phyloP scores from a whole-genome alignment of 2,797 vertebrate species.

The Tenualosa ilisha region DNA sequence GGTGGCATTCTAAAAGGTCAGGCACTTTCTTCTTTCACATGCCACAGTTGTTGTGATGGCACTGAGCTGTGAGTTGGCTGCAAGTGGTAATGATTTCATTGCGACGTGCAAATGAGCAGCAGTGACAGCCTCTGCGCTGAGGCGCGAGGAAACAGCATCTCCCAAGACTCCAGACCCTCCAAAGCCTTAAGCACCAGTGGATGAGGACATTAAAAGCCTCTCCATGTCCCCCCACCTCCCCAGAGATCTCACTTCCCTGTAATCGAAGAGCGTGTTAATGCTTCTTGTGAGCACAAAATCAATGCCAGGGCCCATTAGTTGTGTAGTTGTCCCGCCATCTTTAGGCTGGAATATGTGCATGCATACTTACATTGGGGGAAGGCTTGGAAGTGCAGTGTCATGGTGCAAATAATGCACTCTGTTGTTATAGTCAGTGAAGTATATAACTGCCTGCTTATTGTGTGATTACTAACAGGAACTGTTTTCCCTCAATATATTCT shows the following conservation, averaged over 20 bases:
- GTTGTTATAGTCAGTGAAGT: conserved; percentile 16
- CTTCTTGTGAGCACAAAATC: not conserved
- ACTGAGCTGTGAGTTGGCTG: not conserved
- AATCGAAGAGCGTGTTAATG: conserved; percentile 4
- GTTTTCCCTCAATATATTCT: not conserved
- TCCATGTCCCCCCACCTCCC: not conserved
- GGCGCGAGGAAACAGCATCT: not conserved
- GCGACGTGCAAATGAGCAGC: not conserved
- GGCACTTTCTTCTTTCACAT: not conserved
- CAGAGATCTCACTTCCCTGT: not conserved
- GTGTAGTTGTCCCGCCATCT: not conserved
- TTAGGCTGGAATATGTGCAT: not conserved
- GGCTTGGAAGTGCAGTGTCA: conserved; percentile 1
- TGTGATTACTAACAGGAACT: not conserved
- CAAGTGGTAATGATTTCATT: conserved; percentile 2
- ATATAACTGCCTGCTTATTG: not conserved
- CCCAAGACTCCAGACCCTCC: no score
- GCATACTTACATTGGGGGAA: not conserved
- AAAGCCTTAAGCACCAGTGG: not conserved
- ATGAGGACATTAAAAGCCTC: conserved; percentile 11
- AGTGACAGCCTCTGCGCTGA: not conserved
- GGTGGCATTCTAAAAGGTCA: not conserved
- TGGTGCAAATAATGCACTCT: not conserved
- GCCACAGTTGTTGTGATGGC: not conserved
- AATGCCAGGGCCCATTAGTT: not conserved